A percentile compares a stretch with the other conserved stretches of the same genome.
Evolutionary conservation across 2,113 vertebrate species (phyloP).

Genomic region (Eubucco bourcierii): DNA sequence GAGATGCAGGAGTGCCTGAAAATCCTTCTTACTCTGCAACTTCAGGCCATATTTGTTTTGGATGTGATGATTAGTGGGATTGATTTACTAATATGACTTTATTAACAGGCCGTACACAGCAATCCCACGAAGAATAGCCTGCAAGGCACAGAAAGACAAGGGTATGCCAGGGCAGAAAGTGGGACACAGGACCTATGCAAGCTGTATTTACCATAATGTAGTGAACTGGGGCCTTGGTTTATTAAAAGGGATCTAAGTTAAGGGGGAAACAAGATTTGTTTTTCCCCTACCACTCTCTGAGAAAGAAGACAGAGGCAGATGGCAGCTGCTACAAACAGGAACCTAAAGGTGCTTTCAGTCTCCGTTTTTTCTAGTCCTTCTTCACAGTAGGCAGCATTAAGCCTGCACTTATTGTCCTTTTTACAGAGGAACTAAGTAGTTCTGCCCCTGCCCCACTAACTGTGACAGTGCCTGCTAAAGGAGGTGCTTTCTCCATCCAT

Average conservation of each 20-base stretch:
- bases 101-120: neutral
- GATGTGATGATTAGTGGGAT: neutral
- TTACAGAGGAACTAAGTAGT: neutral
- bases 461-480: neutral
- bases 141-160: neutral
- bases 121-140: neutral
- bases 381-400: neutral
- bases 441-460: neutral
- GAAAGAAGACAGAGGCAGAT: neutral
- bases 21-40: conserved; percentile 28
- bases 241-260: neutral
- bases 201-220: neutral
- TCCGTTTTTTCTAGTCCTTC: neutral
- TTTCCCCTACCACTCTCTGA: neutral
- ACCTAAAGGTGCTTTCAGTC: neutral
- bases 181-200: neutral
- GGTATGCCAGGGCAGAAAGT: neutral
- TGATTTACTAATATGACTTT: neutral
- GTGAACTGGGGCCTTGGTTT: fast-evolving
- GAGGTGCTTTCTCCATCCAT: neutral
- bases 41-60: conserved; percentile 10
- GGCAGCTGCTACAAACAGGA: neutral
- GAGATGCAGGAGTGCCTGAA: neutral
- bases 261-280: neutral
- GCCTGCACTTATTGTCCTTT: neutral